These are phyloP conservation scores for Dynastes grantii DNA, from an alignment of 2,888 invertebrate species.

Conservation along the genomic window DNA sequence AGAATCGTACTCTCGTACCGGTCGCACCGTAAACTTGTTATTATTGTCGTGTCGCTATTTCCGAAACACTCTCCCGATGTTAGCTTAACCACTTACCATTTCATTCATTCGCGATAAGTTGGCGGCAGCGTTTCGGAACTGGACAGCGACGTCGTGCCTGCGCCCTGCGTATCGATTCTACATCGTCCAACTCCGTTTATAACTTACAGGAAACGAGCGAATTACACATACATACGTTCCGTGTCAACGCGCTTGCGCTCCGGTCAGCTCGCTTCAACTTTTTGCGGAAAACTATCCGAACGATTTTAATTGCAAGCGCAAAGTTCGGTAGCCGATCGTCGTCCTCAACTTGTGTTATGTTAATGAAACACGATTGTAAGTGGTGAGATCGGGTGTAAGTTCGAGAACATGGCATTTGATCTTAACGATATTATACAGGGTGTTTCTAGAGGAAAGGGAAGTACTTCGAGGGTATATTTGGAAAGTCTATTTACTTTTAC, in stretches of 20 bases:
- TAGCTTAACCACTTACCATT: constrained; percentile 19
- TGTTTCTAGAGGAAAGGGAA: too few relatives aligned
- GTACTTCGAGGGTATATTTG: too few relatives aligned
- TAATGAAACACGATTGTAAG: neutral
- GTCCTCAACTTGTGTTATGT: neutral
- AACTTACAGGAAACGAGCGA: constrained; percentile 2
- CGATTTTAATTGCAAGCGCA: constrained; percentile 20
- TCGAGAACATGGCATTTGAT: neutral
- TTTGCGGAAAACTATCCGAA: constrained; percentile 22
- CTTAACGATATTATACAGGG: too few relatives aligned
- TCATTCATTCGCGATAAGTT: constrained; percentile 31
- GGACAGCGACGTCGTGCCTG: neutral
- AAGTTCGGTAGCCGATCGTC: constrained; percentile 15
- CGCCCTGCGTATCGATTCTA: constrained; percentile 30
- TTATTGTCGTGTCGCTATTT: constrained; percentile 26
- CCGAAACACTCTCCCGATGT: constrained; percentile 24
- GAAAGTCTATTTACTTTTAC: too few relatives aligned
- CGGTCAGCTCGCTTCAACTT: neutral
- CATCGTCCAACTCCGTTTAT: constrained; percentile 22
- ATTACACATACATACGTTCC: constrained; percentile 10
- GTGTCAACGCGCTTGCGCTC: constrained; percentile 13
- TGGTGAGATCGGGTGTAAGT: too few relatives aligned
- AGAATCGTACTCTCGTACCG: constrained; percentile 7
- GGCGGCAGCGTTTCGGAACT: neutral
- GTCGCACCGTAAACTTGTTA: constrained; percentile 16